Base-by-base conservation (phyloP, 1,140 invertebrate species). In the Drosophila nannoptera region DNA sequence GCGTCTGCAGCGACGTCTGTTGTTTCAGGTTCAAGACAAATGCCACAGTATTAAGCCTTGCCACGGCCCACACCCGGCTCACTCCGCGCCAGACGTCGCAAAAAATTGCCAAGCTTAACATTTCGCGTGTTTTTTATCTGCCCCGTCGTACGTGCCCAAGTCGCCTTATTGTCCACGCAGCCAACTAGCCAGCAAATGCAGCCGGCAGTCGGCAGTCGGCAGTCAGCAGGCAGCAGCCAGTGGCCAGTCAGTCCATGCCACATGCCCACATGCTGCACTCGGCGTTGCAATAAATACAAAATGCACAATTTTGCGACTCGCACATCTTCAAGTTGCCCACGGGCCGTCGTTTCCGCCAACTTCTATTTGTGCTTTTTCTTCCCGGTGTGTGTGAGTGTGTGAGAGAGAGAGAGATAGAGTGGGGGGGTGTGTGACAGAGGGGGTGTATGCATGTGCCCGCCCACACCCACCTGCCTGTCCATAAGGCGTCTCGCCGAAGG, bases 41-140 rank as follows among this genome's bases (percentile, higher is more conserved):
- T 84, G 80, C 80, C 76, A 84, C 64, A 84, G 81, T 84, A 84
- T 84, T 84, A 84, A 84, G 80, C 78, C 65, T 48, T 54, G 69
- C 76, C 70, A 70, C 33, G 71, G 62, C 72, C 14, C n/a, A 12
- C 31, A 43, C 42, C 32, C 43, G 36, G 29, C 11, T 43, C 38
- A 46, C 38, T 40, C 7, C 12, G 50, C 56, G 59, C 58, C 80
- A 86, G 80, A 83, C 69, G 69, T 7, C 48, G 69, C 75, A 86
- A 86, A 80, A 84, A 77, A 77, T 80, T 69, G 77, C 81, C 76
- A 80, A 84, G 81, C 80, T 86, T 84, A 84, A 86, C 77, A 86
- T 77, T 84, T 86, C 80, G 81, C 81, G 81, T 72, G 60, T 77
- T 84, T 84, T 80, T 69, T 48, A 58, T 58, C 59, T 69, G 45